These are phyloP conservation scores for Halictus quadricinctus DNA, from an alignment of 2,888 invertebrate genomes.

Conservation along the genomic window DNA sequence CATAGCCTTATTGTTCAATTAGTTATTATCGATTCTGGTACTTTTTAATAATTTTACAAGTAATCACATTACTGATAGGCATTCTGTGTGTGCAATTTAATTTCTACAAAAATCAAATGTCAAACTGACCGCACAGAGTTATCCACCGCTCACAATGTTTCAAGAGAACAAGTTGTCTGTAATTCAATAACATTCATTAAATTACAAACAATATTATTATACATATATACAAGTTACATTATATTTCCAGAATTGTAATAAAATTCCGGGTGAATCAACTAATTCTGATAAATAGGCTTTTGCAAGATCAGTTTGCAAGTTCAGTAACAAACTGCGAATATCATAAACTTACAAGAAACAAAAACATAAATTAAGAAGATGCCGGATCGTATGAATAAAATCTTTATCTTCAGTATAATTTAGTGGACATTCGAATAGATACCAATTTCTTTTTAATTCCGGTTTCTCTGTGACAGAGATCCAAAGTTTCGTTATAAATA, in stretches of 20 bases:
- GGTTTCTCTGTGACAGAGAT: neutral
- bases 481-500: neutral
- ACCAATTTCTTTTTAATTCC: no score
- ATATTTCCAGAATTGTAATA: neutral
- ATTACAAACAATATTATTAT: slow-evolving; percentile 19
- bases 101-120: neutral
- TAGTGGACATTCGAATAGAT: no score
- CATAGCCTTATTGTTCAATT: neutral
- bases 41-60: neutral
- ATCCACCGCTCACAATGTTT: neutral
- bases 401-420: no score
- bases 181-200: neutral
- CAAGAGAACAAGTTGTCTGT: neutral
- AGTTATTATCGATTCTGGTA: neutral
- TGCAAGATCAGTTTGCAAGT: no score
- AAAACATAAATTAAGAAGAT: no score
- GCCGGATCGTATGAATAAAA: no score
- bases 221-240: slow-evolving; percentile 37
- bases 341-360: neutral
- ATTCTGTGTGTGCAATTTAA: neutral
- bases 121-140: neutral
- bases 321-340: neutral
- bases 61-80: neutral
- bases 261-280: neutral
- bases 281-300: no score